Evolutionary conservation across 1,140 invertebrate species (phyloP).

Genomic region (Drosophila arawakana): DNA sequence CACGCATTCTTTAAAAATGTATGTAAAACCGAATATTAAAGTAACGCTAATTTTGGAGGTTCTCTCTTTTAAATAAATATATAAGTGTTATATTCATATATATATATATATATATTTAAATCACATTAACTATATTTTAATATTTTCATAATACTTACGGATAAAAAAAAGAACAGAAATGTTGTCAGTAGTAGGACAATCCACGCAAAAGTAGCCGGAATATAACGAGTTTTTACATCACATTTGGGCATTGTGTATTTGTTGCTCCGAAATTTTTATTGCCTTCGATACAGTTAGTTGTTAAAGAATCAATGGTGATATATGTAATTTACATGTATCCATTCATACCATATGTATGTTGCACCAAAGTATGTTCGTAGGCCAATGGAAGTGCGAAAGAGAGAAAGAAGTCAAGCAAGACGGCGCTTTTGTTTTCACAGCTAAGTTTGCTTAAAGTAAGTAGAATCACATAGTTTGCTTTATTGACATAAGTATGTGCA

Average conservation of each 20-base stretch:
- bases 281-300: slow-evolving; percentile 37
- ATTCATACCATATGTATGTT: slow-evolving; percentile 49
- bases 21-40: too few relatives aligned
- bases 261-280: slow-evolving; percentile 44
- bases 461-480: slow-evolving; percentile 33
- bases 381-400: slow-evolving; percentile 38
- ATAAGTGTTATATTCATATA: too few relatives aligned
- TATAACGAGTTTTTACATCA: slow-evolving; percentile 95
- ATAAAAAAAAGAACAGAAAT: slow-evolving; percentile 97
- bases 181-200: slow-evolving; percentile 95
- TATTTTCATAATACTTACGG: slow-evolving; percentile 90
- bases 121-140: too few relatives aligned
- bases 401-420: slow-evolving; percentile 60
- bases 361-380: slow-evolving; percentile 42
- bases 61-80: too few relatives aligned
- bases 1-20: too few relatives aligned
- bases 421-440: slow-evolving; percentile 34
- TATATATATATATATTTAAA: too few relatives aligned
- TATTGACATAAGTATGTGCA: slow-evolving; percentile 11
- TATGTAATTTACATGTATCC: neutral
- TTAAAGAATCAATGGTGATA: slow-evolving; percentile 38
- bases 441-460: slow-evolving; percentile 1
- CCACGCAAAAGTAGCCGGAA: slow-evolving; percentile 99
- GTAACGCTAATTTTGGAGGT: too few relatives aligned
- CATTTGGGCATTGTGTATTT: slow-evolving; percentile 92